These are phyloP conservation scores for Trichonephila clavata DNA, from an alignment of 1,140 invertebrate species.

Conservation along the genomic window DNA sequence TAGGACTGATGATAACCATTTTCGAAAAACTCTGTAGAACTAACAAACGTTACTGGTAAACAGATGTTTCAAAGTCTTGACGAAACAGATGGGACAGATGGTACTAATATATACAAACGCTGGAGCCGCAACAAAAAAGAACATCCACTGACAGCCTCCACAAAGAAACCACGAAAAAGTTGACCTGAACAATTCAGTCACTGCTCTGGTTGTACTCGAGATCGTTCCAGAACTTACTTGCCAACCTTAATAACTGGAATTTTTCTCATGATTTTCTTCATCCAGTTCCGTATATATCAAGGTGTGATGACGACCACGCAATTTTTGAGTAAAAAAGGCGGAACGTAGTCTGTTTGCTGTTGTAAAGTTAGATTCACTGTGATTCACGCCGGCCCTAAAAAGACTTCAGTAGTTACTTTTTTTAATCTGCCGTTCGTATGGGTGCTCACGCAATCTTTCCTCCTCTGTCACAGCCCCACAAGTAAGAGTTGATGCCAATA, in stretches of 20 bases:
- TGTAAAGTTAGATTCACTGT: conserved; percentile 34
- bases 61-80: not conserved
- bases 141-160: too few species aligned
- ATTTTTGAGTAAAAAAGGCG: conserved; percentile 19
- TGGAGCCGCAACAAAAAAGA: not conserved
- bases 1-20: conserved; percentile 33
- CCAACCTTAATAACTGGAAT: conserved; percentile 25
- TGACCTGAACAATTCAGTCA: not conserved
- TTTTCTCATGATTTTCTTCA: conserved; percentile 1
- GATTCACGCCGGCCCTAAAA: conserved; percentile 24
- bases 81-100: not conserved
- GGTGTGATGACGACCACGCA: conserved; percentile 55
- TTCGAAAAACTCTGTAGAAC: not conserved
- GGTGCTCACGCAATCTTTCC: not conserved
- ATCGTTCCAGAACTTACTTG: conserved; percentile 50
- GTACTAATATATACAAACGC: not conserved
- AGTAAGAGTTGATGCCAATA: not conserved
- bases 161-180: not conserved
- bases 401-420: conserved; percentile 11
- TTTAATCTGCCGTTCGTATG: not conserved
- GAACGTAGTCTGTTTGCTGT: not conserved
- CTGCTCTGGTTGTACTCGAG: conserved; percentile 19
- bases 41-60: not conserved
- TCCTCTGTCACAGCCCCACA: not conserved
- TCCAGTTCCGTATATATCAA: conserved; percentile 46